phyloP scores from a whole-genome alignment of 2,888 invertebrate genomes.

The Diachrysia chrysitis region DNA sequence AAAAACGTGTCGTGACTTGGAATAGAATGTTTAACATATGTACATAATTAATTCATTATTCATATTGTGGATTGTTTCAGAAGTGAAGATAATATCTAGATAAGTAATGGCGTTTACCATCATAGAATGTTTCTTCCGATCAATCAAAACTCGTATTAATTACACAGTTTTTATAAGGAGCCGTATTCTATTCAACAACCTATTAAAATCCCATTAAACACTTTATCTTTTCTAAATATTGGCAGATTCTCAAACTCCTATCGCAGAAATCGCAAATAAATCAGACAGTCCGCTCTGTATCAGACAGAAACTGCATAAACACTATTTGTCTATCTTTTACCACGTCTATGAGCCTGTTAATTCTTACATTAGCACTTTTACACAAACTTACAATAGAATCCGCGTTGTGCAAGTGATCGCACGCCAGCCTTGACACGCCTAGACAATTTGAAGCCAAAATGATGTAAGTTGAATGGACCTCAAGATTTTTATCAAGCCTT shows the following conservation, averaged over 20 bases:
- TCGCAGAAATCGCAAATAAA: not conserved
- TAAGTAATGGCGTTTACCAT: not conserved
- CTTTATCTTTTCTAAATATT: conserved; percentile 3
- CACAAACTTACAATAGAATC: conserved; percentile 23
- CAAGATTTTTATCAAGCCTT: conserved; percentile 56
- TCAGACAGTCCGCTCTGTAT: not conserved
- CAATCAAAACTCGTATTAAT: conserved; percentile 2
- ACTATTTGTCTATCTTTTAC: conserved; percentile 1
- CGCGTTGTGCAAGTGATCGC: conserved; percentile 68
- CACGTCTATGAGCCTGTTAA: conserved; percentile 10
- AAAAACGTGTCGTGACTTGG: conserved; percentile 3
- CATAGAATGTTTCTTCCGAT: not conserved
- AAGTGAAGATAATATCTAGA: not conserved
- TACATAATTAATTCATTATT: not conserved
- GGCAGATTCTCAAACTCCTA: not conserved
- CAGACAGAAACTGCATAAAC: conserved; percentile 1
- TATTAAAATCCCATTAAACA: conserved; percentile 6
- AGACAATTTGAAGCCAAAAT: conserved; percentile 59
- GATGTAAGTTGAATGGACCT: conserved; percentile 57
- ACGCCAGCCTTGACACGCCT: conserved; percentile 74
- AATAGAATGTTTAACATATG: not conserved
- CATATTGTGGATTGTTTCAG: not conserved
- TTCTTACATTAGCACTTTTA: conserved; percentile 17
- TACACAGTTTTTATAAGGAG: conserved; percentile 4
- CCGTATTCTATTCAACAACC: conserved; percentile 1